Conservation (phyloP, 2,113 vertebrate genomes). For the Canis aureus region DNA sequence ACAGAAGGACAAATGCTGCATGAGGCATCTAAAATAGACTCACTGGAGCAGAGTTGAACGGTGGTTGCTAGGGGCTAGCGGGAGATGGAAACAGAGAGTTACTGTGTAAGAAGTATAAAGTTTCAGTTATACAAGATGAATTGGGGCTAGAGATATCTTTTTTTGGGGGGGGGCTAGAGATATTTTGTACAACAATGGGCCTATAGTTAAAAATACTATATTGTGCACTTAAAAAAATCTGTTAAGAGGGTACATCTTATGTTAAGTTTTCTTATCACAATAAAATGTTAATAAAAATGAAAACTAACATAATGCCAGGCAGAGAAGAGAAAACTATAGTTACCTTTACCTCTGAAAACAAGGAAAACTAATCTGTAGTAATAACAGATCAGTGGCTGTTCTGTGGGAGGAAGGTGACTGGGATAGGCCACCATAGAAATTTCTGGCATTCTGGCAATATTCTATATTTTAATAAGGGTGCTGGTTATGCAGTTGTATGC, state of each 20-base stretch:
- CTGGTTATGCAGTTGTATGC: background rate
- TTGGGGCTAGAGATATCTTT: background rate
- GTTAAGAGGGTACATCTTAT: background rate
- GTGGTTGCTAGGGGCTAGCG: background rate
- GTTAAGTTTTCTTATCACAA: background rate
- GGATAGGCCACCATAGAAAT: background rate
- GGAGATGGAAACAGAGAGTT: background rate
- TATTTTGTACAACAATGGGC: background rate
- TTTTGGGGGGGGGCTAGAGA: background rate
- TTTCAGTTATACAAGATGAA: background rate
- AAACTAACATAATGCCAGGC: background rate
- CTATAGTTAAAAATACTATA: background rate
- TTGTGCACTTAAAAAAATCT: background rate
- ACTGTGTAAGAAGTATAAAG: background rate
- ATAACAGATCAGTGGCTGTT: background rate
- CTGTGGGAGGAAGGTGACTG: background rate
- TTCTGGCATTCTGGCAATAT: background rate
- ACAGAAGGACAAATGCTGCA: background rate
- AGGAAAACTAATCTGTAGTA: background rate
- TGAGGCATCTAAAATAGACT: background rate
- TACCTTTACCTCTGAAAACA: constrained; percentile 1
- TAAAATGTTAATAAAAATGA: background rate
- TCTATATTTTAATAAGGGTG: background rate
- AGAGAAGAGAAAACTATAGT: background rate
- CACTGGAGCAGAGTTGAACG: background rate